Evolutionary conservation across 2,888 invertebrate genomes (phyloP).

Genomic region (Tipula vernalis): DNA sequence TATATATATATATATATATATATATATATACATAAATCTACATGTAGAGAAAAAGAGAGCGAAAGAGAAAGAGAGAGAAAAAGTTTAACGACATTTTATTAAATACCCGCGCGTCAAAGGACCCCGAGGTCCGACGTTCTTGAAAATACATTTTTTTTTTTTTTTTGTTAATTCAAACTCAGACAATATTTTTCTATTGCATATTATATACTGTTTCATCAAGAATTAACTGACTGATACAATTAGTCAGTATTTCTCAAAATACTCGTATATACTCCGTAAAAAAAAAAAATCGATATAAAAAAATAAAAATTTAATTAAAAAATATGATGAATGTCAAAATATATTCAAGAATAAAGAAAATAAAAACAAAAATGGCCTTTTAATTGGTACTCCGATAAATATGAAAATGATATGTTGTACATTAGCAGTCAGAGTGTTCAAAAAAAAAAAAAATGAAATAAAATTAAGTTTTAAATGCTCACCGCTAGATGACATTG

Average conservation of each 20-base stretch:
- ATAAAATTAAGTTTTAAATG: not conserved
- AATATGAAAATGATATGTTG: too few species aligned
- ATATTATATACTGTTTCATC: not conserved
- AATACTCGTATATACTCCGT: not conserved
- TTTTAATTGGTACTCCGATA: not conserved
- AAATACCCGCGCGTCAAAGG: not conserved
- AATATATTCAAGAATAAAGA: not conserved
- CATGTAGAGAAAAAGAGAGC: too few species aligned
- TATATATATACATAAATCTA: not conserved
- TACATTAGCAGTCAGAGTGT: not conserved
- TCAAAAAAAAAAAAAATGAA: not conserved
- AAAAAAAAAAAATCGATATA: too few species aligned
- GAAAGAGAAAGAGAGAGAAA: too few species aligned
- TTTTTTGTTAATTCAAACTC: not conserved
- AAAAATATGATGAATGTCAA: not conserved
- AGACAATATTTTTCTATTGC: not conserved
- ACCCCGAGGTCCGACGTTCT: not conserved
- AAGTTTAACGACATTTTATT: too few species aligned
- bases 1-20: not conserved
- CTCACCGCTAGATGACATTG: not conserved
- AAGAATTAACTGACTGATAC: not conserved
- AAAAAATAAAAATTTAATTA: not conserved
- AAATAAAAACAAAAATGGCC: not conserved
- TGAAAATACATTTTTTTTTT: not conserved
- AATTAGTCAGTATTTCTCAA: not conserved